Conservation (phyloP, 2,888 invertebrate species). For the Exephanes ischioxanthus region DNA sequence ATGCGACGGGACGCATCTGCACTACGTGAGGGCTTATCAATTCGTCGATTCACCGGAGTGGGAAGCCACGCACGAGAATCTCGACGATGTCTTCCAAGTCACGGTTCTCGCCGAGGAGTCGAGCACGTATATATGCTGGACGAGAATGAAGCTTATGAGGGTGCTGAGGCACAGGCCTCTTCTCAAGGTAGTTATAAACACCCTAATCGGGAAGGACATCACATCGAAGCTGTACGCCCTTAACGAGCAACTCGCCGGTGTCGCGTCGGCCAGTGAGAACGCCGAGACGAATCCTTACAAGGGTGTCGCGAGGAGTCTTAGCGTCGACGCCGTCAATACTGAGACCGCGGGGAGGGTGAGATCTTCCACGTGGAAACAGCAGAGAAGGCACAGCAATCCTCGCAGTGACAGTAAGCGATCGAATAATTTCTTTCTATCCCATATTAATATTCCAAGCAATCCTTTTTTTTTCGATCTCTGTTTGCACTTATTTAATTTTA, state of each 20-base stretch:
- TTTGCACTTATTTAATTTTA: not conserved
- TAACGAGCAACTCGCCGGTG: conserved; percentile 90
- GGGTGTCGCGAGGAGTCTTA: conserved; percentile 89
- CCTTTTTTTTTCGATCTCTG: not conserved
- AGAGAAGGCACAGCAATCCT: conserved; percentile 84
- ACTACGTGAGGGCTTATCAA: conserved; percentile 92
- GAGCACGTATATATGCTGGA: conserved; percentile 92
- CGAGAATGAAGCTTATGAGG: conserved; percentile 90
- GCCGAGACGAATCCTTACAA: conserved; percentile 84
- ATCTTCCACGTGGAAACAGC: conserved; percentile 88
- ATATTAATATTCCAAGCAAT: not conserved
- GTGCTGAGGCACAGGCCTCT: conserved; percentile 91
- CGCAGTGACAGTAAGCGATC: conserved; percentile 84
- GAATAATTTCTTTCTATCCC: not conserved
- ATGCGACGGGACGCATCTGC: conserved; percentile 93
- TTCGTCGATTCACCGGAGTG: conserved; percentile 96
- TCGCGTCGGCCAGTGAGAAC: conserved; percentile 82
- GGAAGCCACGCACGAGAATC: conserved; percentile 92
- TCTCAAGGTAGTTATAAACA: conserved; percentile 91
- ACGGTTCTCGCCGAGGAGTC: conserved; percentile 90
- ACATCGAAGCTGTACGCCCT: conserved; percentile 94
- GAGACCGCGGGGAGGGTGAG: conserved; percentile 91
- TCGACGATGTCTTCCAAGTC: conserved; percentile 92
- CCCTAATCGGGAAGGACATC: conserved; percentile 94
- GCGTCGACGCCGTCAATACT: conserved; percentile 92